Evolutionary conservation across 2,113 vertebrate genomes (phyloP).

Genomic region (Atractosteus spatula): DNA sequence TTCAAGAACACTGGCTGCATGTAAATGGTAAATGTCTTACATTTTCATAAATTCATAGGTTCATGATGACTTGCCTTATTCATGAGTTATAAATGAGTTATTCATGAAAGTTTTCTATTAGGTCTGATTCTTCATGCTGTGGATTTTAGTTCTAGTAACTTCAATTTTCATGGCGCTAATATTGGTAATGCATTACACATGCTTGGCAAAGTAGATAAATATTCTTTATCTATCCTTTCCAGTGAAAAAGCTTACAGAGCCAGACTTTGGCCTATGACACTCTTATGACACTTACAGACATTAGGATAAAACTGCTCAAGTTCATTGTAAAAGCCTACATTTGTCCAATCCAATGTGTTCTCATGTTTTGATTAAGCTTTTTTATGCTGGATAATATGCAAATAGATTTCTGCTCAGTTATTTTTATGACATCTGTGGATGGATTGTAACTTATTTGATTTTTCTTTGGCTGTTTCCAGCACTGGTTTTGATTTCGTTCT

Average conservation of each 20-base stretch:
- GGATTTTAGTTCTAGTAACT: neutral
- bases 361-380: neutral
- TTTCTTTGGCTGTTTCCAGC: neutral
- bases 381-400: neutral
- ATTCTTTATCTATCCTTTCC: constrained; percentile 7
- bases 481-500: constrained; percentile 16
- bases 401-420: neutral
- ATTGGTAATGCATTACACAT: neutral
- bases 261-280: neutral
- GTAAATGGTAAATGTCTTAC: too few species aligned
- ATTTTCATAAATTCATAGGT: too few species aligned
- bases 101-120: neutral
- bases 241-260: neutral
- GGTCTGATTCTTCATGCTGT: neutral
- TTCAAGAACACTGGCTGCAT: too few species aligned
- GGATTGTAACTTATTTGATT: constrained; percentile 10
- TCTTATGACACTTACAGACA: neutral
- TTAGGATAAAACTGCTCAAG: neutral
- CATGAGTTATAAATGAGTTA: too few species aligned
- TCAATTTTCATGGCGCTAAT: neutral
- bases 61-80: too few species aligned
- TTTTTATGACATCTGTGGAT: constrained; percentile 11
- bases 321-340: neutral
- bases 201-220: constrained; percentile 1
- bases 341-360: neutral